These are phyloP conservation scores for Tethya wilhelma DNA, from an alignment of 37 sponge, comb jelly and placozoan species.

Conservation along the genomic window DNA sequence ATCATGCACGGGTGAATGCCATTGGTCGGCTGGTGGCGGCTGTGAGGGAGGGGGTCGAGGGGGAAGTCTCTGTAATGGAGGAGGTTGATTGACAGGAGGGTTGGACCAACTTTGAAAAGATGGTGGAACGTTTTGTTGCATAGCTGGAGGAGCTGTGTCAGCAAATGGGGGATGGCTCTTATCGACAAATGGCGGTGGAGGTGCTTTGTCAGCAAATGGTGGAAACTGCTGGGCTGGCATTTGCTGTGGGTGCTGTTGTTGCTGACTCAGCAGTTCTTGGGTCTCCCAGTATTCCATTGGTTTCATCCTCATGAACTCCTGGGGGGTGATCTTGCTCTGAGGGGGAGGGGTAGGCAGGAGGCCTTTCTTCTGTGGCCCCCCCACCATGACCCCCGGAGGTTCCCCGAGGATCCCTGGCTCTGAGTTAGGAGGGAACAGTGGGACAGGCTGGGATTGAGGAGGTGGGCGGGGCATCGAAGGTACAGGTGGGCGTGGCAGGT, in stretches of 20 bases:
- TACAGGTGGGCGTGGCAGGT: background rate
- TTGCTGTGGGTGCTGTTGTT: background rate
- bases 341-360: constrained; percentile 58
- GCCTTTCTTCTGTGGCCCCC: constrained; percentile 4
- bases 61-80: background rate
- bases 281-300: constrained; percentile 50
- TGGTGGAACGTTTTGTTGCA: no score
- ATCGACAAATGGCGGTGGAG: no score
- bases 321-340: constrained; percentile 4
- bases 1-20: background rate
- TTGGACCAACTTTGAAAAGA: no score
- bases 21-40: background rate
- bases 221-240: no score
- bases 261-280: background rate
- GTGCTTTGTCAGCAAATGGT: no score
- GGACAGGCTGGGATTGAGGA: background rate
- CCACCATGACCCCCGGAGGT: background rate
- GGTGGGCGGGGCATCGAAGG: no score
- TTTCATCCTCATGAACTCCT: constrained; percentile 25
- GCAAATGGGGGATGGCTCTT: no score
- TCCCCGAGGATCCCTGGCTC: background rate
- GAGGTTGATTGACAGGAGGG: background rate
- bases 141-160: no score
- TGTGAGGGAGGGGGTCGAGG: background rate
- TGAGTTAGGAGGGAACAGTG: background rate